Base-by-base conservation (phyloP, 2,888 invertebrate species). In the Neoitamus cyanurus region DNA sequence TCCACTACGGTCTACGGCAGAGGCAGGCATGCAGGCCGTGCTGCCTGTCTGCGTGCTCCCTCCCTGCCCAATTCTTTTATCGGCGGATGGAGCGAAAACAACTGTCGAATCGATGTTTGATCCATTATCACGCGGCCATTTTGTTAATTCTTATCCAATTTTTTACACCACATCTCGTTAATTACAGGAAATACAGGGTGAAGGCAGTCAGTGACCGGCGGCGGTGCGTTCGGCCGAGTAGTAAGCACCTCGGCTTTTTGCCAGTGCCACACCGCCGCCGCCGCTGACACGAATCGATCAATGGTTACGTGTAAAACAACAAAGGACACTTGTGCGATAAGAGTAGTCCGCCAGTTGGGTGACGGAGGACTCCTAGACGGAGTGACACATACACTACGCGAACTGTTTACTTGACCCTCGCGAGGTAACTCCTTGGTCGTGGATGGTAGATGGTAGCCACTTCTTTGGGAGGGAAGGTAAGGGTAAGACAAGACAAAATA, bases 121-220 rank as follows among this genome's bases (percentile, higher is more conserved):
- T 68, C 82, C 82, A 82, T 82, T 82, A 82, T 82, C 68, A 69
- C 30, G 34, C 82, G 48, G 82, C 82, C 82, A 82, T 82, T 82
- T 82, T 82, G 82, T 82, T 82, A 82, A 82, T 82, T 82, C 82
- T 68, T 82, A 69, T 82, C 69, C 82, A 82, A 69, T 82, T 82
- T 82, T 82, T 82, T 82, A 82, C 82, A 68, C 37, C 82, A 69
- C 69, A 82, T 82, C 82, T 82, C 82, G 82, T 82, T 82, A 82
- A 82, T 82, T 82, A 82, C 82, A 82, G 82, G 82, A 82, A 82
- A 37, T 69, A 68, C 69, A 69, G 31, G 68, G 82, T 36, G 69
- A 25, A 82, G 37, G 25, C 69, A 82, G 69, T 80, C 31, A 20
- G 34, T 48, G 37, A 31, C 69, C 58, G 58, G n/a, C 42, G n/a